These are phyloP conservation scores for Lagopus muta DNA, from an alignment of 2,113 vertebrate genomes.

Conservation along the genomic window DNA sequence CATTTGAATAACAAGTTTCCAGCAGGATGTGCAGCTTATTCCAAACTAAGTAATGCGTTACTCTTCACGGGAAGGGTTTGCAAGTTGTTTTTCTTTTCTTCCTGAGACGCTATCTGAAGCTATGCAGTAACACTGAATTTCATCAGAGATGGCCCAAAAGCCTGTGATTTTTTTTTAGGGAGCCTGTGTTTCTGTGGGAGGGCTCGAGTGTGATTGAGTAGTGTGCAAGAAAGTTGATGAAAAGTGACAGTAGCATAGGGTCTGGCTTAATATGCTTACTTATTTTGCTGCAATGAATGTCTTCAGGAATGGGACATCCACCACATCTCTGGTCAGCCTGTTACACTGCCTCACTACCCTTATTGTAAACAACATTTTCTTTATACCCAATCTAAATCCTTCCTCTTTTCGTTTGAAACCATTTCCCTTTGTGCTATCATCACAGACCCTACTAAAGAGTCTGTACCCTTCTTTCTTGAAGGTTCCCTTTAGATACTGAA, in stretches of 20 bases:
- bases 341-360: too few relatives aligned
- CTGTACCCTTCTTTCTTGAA: too few relatives aligned
- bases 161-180: background rate
- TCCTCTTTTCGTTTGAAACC: too few relatives aligned
- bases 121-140: background rate
- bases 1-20: slow-evolving; percentile 33
- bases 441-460: too few relatives aligned
- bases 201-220: background rate
- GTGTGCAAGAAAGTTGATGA: background rate
- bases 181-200: background rate
- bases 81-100: background rate
- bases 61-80: background rate
- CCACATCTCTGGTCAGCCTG: too few relatives aligned
- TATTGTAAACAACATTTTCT: too few relatives aligned
- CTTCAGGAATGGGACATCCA: too few relatives aligned
- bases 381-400: too few relatives aligned
- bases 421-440: too few relatives aligned
- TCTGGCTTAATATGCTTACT: background rate
- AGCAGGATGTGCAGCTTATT: slow-evolving; percentile 8
- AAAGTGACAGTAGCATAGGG: background rate
- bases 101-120: background rate
- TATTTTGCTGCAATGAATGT: background rate
- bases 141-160: rapidly evolving
- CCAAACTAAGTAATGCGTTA: background rate
- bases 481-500: too few relatives aligned